Base-by-base conservation (phyloP, 2,888 invertebrate genomes). In the Sphecodes monilicornis region DNA sequence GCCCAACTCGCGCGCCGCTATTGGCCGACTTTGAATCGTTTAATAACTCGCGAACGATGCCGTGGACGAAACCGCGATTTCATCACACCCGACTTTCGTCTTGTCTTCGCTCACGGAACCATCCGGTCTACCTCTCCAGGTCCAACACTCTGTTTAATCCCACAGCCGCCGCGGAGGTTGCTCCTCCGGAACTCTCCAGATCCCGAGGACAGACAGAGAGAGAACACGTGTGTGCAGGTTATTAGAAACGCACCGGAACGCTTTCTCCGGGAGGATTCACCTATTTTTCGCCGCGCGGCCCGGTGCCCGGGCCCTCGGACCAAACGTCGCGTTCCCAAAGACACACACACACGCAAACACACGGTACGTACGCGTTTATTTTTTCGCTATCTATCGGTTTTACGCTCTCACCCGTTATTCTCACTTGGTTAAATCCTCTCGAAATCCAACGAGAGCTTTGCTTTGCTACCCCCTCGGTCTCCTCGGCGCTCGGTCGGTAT, bases 221-320 rank as follows among this genome's bases (percentile, higher is more conserved):
- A n/a, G n/a, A 57, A 50, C 78, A 83, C 83, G 84, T 79, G 85
- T 69, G 76, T 57, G 29, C 39, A 22, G 46, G 64, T 70, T 29
- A 69, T 64, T 29, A n/a, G 50, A 32, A 46, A 73, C 81, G 50
- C 72, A 46, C 76, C 4, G n/a, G 54, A 50, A 54, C 54, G 54
- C 54, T 54, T 54, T 54, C 54, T 54, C n/a, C 54, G 11, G 11
- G 54, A 54, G 11, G 64, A 74, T 75, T 85, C 80, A 73, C 68
- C 11, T n/a, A n/a, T 71, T 79, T 74, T 41, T 10, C 36, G 36
- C 36, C 3, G 36, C 36, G 36, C 36, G 5, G 36, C 36, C 41
- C 41, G 41, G 11, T 6, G 50, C 3, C 22, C 50, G n/a, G 50
- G 50, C 50, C n/a, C 50, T 18, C 66, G 22, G 18, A 5, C 8